A percentile compares a stretch with the other conserved stretches of the same genome.
phyloP scores from a whole-genome alignment of 2,113 vertebrate species.

The Tretioscincus oriximinensis region DNA sequence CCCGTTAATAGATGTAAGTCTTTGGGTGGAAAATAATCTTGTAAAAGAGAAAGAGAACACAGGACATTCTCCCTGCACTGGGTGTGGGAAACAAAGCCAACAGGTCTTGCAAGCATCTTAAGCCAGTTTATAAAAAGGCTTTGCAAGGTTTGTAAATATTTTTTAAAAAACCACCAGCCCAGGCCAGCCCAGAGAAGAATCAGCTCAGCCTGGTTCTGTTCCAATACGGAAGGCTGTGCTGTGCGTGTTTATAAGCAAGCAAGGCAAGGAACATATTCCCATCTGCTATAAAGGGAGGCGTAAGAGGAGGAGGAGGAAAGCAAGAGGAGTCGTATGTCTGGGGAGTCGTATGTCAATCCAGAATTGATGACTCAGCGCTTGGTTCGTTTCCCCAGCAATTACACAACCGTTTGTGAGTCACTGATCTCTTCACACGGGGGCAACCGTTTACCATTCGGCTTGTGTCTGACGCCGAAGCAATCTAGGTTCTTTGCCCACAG shows the following conservation, averaged over 20 bases:
- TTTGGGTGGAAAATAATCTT: no score
- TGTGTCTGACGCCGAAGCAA: neutral
- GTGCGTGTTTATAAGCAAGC: neutral
- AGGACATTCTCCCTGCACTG: neutral
- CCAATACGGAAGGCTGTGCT: neutral
- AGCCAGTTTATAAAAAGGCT: neutral
- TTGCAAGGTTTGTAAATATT: no score
- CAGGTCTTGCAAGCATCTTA: neutral
- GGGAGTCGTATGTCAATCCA: neutral
- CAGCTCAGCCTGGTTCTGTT: neutral
- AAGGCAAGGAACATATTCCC: neutral
- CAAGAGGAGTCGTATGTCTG: neutral
- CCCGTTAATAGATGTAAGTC: no score
- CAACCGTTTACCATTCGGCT: constrained; percentile 12
- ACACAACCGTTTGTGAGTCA: constrained; percentile 7
- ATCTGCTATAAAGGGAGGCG: constrained; percentile 15
- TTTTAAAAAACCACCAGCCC: no score
- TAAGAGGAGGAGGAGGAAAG: neutral
- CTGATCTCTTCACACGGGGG: constrained; percentile 24
- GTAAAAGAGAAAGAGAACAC: neutral
- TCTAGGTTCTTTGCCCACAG: no score
- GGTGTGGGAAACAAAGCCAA: accelerated
- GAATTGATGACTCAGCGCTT: constrained; percentile 5
- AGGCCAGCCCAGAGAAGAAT: neutral
- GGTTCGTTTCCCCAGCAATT: constrained; percentile 18